Percentiles rank a stretch among this genome's conserved stretches.
phyloP scores from a whole-genome alignment of 2,797 vertebrate species.

The Phalloptychus januarius region DNA sequence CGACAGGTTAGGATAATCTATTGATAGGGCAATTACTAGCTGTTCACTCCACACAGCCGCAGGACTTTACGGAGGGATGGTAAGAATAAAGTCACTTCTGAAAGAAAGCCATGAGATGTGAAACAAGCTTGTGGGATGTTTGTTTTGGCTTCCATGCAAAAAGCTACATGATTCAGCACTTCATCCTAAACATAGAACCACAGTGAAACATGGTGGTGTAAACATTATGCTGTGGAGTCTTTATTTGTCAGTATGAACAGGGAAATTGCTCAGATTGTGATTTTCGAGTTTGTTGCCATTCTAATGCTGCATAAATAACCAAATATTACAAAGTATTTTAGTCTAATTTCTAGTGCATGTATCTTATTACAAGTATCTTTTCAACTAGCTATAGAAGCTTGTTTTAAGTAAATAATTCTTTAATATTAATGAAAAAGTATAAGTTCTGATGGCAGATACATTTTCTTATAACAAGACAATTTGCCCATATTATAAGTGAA shows the following conservation, averaged over 20 bases:
- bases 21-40: neutral
- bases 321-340: too few relatives aligned
- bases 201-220: neutral
- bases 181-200: neutral
- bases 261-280: neutral
- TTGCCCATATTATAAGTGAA: too few relatives aligned
- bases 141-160: neutral
- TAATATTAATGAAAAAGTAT: too few relatives aligned
- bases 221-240: neutral
- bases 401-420: too few relatives aligned
- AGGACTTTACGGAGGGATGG: neutral
- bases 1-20: neutral
- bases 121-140: too few relatives aligned
- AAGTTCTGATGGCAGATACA: too few relatives aligned
- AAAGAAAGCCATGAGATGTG: neutral
- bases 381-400: too few relatives aligned
- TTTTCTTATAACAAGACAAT: too few relatives aligned
- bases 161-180: neutral
- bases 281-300: neutral
- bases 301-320: neutral
- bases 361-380: too few relatives aligned
- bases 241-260: neutral
- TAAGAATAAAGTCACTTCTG: neutral
- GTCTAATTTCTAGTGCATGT: too few relatives aligned
- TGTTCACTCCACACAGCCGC: neutral